A percentile compares a stretch with the other conserved stretches of the same genome.
phyloP scores from a whole-genome alignment of 2,888 invertebrate species.

The Lottia gigantea region DNA sequence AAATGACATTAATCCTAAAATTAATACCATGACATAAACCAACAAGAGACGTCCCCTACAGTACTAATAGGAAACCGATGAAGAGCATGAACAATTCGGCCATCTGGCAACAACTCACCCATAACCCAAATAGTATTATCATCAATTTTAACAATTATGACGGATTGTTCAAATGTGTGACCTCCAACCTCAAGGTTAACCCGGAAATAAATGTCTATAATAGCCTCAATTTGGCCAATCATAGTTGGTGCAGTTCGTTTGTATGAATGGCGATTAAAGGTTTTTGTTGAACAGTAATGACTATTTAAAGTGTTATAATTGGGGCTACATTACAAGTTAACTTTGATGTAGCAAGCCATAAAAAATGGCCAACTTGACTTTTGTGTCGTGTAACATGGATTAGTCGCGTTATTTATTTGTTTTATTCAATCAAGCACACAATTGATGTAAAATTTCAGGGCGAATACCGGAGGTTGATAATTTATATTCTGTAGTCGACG shows the following conservation, averaged over 20 bases:
- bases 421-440: neutral
- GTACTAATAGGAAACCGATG: slow-evolving; percentile 3
- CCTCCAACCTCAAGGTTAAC: neutral
- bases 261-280: neutral
- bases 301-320: slow-evolving; percentile 7
- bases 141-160: slow-evolving; percentile 4
- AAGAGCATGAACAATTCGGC: neutral
- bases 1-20: too few species aligned
- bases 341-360: slow-evolving; percentile 2
- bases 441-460: too few species aligned
- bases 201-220: slow-evolving; percentile 10
- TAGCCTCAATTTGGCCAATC: slow-evolving; percentile 5
- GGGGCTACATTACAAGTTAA: neutral
- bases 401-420: slow-evolving; percentile 4
- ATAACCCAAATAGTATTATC: neutral
- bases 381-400: neutral
- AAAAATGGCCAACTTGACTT: neutral
- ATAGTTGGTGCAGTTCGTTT: slow-evolving; percentile 1
- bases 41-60: too few species aligned
- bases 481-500: too few species aligned
- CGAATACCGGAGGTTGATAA: too few species aligned
- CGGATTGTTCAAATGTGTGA: slow-evolving; percentile 10
- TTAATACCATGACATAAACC: too few species aligned
- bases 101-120: slow-evolving; percentile 9
- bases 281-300: slow-evolving; percentile 5